phyloP scores from a whole-genome alignment of 2,113 vertebrate species.

The Leptodactylus fuscus region DNA sequence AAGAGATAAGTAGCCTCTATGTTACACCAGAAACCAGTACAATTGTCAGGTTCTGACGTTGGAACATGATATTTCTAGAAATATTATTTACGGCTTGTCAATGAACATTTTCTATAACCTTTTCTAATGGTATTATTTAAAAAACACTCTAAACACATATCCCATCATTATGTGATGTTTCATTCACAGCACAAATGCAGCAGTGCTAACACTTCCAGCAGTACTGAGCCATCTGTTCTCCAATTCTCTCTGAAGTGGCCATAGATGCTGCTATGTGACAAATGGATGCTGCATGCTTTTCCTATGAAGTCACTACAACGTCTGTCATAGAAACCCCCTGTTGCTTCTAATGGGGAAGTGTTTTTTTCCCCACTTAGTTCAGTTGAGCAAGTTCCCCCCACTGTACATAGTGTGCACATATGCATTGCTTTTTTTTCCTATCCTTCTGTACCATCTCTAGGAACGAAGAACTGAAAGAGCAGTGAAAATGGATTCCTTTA shows the following conservation, averaged over 20 bases:
- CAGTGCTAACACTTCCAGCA: neutral
- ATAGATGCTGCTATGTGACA: neutral
- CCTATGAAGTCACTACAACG: neutral
- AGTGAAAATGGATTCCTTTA: too few relatives aligned
- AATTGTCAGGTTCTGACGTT: neutral
- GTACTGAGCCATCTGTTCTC: neutral
- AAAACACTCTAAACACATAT: too few relatives aligned
- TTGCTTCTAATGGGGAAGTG: too few relatives aligned
- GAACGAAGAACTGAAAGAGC: too few relatives aligned
- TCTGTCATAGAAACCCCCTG: neutral
- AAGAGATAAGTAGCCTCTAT: neutral
- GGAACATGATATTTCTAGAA: too few relatives aligned
- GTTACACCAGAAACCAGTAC: neutral
- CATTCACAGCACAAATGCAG: neutral
- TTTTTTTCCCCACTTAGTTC: too few relatives aligned
- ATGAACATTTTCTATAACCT: neutral
- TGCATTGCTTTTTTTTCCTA: too few relatives aligned
- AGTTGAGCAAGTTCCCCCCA: too few relatives aligned
- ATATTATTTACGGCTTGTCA: neutral
- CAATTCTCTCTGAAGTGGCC: neutral
- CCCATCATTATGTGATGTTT: too few relatives aligned
- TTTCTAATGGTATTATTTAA: neutral
- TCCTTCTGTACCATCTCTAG: too few relatives aligned
- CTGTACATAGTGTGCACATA: too few relatives aligned
- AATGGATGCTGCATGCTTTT: neutral